These are phyloP conservation scores for Lordiphosa fenestrarum DNA, from an alignment of 2,888 invertebrate genomes.

Conservation along the genomic window DNA sequence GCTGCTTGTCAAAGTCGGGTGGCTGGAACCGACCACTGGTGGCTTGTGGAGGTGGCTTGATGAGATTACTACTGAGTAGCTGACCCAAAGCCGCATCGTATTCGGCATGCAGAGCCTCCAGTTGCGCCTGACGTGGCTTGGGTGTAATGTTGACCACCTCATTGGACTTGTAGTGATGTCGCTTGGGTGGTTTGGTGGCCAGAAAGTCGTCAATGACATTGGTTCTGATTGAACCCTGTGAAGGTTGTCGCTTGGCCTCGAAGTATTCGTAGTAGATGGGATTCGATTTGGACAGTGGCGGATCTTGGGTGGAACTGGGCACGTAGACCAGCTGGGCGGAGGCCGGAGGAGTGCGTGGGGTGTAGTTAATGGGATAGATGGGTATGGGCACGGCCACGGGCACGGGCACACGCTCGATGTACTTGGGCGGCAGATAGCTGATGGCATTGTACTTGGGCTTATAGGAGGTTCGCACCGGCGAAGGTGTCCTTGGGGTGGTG, in stretches of 20 bases:
- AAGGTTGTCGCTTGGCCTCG: conserved; percentile 78
- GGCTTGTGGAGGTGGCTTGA: conserved; percentile 40
- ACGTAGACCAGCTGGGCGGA: conserved; percentile 61
- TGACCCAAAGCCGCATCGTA: conserved; percentile 79
- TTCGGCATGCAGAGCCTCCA: conserved; percentile 42
- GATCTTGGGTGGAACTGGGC: conserved; percentile 63
- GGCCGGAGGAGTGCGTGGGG: conserved; percentile 46
- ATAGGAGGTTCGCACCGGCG: conserved; percentile 66
- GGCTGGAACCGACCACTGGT: conserved; percentile 58
- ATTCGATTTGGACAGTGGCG: conserved; percentile 74
- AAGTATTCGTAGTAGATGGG: conserved; percentile 81
- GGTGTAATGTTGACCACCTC: conserved; percentile 81
- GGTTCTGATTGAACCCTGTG: conserved; percentile 36
- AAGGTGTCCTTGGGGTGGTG: conserved; percentile 44
- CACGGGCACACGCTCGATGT: conserved; percentile 67
- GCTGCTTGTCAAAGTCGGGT: conserved; percentile 82
- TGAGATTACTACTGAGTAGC: conserved; percentile 80
- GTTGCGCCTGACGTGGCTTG: conserved; percentile 79
- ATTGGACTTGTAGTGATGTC: conserved; percentile 62
- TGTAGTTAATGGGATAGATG: conserved; percentile 68
- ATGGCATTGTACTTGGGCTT: conserved; percentile 65
- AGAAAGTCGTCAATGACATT: conserved; percentile 70
- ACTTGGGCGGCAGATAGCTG: conserved; percentile 81
- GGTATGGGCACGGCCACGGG: conserved; percentile 76
- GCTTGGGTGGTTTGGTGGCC: conserved; percentile 59